phyloP scores from a whole-genome alignment of 2,888 invertebrate species.

The Chydorus sphaericus region DNA sequence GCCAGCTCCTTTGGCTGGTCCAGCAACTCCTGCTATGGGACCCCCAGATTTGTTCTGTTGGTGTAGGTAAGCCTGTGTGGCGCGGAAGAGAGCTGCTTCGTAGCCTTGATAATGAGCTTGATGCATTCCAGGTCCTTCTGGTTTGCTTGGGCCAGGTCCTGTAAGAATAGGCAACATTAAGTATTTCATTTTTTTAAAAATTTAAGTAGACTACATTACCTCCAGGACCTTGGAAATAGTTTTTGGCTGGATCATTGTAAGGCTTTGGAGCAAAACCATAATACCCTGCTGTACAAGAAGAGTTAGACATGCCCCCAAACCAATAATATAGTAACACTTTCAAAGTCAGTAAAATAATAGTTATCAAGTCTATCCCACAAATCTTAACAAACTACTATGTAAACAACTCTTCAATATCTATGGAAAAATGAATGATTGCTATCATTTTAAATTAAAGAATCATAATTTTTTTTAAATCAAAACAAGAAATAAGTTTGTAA shows the following conservation, averaged over 20 bases:
- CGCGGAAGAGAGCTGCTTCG: constrained; percentile 89
- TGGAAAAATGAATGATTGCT: too few relatives aligned
- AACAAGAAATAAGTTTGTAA: too few relatives aligned
- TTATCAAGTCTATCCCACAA: too few relatives aligned
- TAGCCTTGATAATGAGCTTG: constrained; percentile 41
- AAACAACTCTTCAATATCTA: too few relatives aligned
- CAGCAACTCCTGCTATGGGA: constrained; percentile 23
- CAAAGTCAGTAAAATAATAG: too few relatives aligned
- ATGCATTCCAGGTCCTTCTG: background rate
- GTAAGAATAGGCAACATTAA: too few relatives aligned
- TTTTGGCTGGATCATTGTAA: constrained; percentile 9
- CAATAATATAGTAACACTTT: too few relatives aligned
- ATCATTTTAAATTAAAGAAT: too few relatives aligned
- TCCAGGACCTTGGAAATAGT: constrained; percentile 3
- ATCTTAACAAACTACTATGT: too few relatives aligned
- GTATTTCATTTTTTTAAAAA: too few relatives aligned
- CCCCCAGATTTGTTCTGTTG: constrained; percentile 41
- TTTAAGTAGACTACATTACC: background rate
- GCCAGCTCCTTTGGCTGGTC: constrained; percentile 32
- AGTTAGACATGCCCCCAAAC: background rate
- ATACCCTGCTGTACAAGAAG: constrained; percentile 4
- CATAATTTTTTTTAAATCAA: too few relatives aligned
- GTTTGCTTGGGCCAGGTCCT: constrained; percentile 2
- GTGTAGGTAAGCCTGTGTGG: constrained; percentile 86
- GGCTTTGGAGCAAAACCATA: constrained; percentile 5